Evolutionary conservation across 2,113 vertebrate species (phyloP), one percentile per base, ranked within the genome.

Genomic region (Gorsachius goisagi): DNA sequence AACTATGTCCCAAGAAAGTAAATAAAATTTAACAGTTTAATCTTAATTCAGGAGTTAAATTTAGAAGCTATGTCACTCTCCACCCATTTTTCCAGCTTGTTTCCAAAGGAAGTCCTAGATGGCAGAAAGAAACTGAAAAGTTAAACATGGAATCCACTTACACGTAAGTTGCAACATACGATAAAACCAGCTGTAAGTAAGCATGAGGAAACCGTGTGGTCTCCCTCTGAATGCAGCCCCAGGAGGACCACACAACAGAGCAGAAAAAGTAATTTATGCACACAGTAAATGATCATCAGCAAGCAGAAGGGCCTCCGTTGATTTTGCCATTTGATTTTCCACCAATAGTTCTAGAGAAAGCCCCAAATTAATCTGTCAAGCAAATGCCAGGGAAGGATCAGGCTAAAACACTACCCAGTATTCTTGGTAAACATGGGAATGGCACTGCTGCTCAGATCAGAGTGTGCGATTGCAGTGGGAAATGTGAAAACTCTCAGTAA

Each of bases 141-240:
- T 52, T 74, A 89, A 89, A 45, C 10, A 12, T 14, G 16, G 9
- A 32, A 23, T 24, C 62, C 27, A 45, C 12, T 77, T 75, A 35
- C 4, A 4, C 3, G 0, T 56, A 39, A 80, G 16, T 71, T 80
- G 56, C 22, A 89, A 14, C 17, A 52, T 15, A 17, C 8, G 66
- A 32, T 64, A 58, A 89, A 64, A 72, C 53, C 35, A 58, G 10
- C 19, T 62, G n/a, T 32, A 69, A 80, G n/a, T 32, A 69, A 80
- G 28, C 39, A 19, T 1, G 8, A 73, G 74, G 49, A 60, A 33
- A 20, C 13, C 0, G 0, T 5, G 44, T 39, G 30, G 18, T 60
- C 23, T 68, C 21, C 23, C 44, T 24, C 18, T 52, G 53, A 64
- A 18, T 6, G 44, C 44, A 82, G 47, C 24, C 44, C 80, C 35